Evolutionary conservation across 1,140 invertebrate species (phyloP).

Genomic region (Oryzaephilus surinamensis): DNA sequence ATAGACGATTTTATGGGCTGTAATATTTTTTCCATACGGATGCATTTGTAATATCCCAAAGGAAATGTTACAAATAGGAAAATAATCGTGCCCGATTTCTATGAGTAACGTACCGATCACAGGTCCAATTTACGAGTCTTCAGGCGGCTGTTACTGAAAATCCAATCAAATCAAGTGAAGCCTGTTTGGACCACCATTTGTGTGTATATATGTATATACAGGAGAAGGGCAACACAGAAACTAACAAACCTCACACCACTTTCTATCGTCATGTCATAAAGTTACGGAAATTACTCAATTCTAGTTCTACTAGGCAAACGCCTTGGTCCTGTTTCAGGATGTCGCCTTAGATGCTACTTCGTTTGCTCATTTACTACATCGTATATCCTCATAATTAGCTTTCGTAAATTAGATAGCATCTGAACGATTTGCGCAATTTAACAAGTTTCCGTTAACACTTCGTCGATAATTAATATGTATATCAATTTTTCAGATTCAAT

Average conservation of each 20-base stretch:
- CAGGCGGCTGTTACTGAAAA: slow-evolving; percentile 18
- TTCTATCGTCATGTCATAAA: slow-evolving; percentile 13
- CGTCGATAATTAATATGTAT: too few species aligned
- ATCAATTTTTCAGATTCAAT: too few species aligned
- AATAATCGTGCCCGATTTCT: slow-evolving; percentile 15
- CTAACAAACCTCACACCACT: slow-evolving; percentile 12
- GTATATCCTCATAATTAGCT: slow-evolving; percentile 16
- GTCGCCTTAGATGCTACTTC: slow-evolving; percentile 17
- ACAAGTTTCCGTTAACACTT: too few species aligned
- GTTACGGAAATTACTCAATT: slow-evolving; percentile 22
- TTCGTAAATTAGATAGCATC: too few species aligned
- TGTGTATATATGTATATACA: too few species aligned
- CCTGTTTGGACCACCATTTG: slow-evolving; percentile 11
- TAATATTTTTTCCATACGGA: too few species aligned
- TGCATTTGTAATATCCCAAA: slow-evolving; percentile 13
- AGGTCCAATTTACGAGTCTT: slow-evolving; percentile 17
- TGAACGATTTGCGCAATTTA: too few species aligned
- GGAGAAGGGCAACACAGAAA: not conserved
- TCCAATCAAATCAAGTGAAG: slow-evolving; percentile 24
- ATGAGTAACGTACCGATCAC: slow-evolving; percentile 16
- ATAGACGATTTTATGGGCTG: too few species aligned
- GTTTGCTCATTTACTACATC: slow-evolving; percentile 16
- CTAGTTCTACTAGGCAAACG: slow-evolving; percentile 14
- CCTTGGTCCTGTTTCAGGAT: slow-evolving; percentile 19
- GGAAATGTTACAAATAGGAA: slow-evolving; percentile 14